Evolutionary conservation across 2,113 vertebrate species (phyloP), one percentile per base, ranked within the genome.

Genomic region (Grallaria varia): DNA sequence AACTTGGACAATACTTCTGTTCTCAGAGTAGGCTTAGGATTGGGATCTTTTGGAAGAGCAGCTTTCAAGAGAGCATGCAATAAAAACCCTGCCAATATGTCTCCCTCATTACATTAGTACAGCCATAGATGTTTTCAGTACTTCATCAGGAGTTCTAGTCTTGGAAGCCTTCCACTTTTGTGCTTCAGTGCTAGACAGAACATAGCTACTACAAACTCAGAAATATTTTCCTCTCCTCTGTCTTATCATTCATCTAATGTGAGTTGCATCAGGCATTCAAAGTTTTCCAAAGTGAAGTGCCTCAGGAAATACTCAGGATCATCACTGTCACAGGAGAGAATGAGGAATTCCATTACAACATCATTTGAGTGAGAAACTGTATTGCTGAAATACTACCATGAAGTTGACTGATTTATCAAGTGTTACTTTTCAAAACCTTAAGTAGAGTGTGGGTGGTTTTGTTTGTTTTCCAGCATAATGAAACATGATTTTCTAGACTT

Each of bases 31-130:
- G 71, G 40, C 53, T 55, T 19, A 23, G 25, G 37, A 28, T 24
- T 12, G 39, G 59, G n/a, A 55, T 63, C 35, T 37, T 37, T 31
- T 56, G 47, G 21, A 76, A 40, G 30, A 62, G 30, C 8, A 47
- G 9, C 31, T 55, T 72, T 59, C 44, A 75, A 52, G 88, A 93
- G 9, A 90, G 4, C 13, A 45, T 5, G 3, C 19, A 2, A 16
- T 16, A 60, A 16, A 15, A 66, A 59, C 17, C 4, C 1, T 12
- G 66, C 1, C 27, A 67, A 12, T 8, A 37, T 0, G 3, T 55
- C 30, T 74, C 62, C 55, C 18, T 67, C 39, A 19, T 49, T 0
- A 45, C 6, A 24, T 66, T 9, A 85, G 13, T 42, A 9, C 5
- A 6, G 12, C 27, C 14, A 47, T 17, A 72, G 24, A 28, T 17